A percentile compares a stretch with the other conserved stretches of the same genome.
Conservation (phyloP, 2,797 vertebrate species). For the Ctenopoma multispine region DNA sequence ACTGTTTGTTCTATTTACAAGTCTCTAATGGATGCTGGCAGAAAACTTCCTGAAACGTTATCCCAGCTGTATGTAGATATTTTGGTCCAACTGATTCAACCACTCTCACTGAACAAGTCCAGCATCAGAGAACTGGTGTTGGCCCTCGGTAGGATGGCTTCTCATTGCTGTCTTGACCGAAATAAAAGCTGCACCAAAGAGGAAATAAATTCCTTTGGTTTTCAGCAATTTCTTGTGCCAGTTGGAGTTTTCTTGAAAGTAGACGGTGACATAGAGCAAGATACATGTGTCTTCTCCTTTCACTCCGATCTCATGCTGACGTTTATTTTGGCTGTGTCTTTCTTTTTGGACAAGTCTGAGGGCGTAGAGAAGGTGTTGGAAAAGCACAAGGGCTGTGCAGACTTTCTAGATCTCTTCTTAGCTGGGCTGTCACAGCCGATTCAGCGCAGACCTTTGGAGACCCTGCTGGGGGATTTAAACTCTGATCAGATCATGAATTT, state of each 20-base stretch:
- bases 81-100: constrained; percentile 63
- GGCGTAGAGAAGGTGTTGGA: constrained; percentile 51
- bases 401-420: constrained; percentile 76
- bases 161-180: constrained; percentile 39
- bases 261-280: constrained; percentile 36
- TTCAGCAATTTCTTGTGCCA: constrained; percentile 45
- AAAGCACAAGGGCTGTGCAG: constrained; percentile 24
- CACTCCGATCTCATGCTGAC: constrained; percentile 74
- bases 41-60: constrained; percentile 77
- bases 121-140: constrained; percentile 58
- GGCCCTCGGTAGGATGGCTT: constrained; percentile 75
- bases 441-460: constrained; percentile 72
- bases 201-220: constrained; percentile 56
- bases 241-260: constrained; percentile 61
- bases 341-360: constrained; percentile 64
- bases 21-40: constrained; percentile 51
- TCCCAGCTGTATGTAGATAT: constrained; percentile 75
- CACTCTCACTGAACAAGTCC: constrained; percentile 19
- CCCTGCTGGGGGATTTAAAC: constrained; percentile 59
- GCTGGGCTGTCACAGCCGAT: constrained; percentile 74
- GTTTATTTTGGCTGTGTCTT: constrained; percentile 77
- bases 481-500: constrained; percentile 55
- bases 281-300: constrained; percentile 71
- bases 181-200: constrained; percentile 52
- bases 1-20: constrained; percentile 78